Base-by-base conservation (phyloP, 2,888 invertebrate genomes). In the Tuta absoluta region DNA sequence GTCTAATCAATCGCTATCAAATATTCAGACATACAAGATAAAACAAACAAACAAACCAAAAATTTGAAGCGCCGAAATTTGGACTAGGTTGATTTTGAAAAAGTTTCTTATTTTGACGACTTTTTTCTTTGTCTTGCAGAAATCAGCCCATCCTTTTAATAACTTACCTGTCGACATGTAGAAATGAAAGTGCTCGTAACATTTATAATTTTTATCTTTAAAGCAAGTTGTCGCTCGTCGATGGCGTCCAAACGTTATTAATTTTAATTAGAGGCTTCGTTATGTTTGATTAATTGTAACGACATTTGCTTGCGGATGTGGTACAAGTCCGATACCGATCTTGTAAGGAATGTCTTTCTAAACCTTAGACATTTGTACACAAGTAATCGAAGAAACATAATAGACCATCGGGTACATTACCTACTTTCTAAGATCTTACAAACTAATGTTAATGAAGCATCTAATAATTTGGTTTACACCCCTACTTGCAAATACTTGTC, bases 241-340 rank as follows among this genome's bases (percentile, higher is more conserved):
- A 45, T 59, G 63, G 62, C 19, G 65, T 69, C 68, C 71, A 68
- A 72, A 72, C 67, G 68, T 75, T 76, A 76, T 78, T 78, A 76
- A 80, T 79, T 81, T 78, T 79, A 80, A 81, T 79, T 75, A 75
- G 74, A 74, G 72, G 69, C 73, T 77, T 80, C 79, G 76, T 77
- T 75, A 75, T 70, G 70, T 74, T 73, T 79, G 82, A 82, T 81
- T 76, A 82, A 82, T 79, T 73, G 78, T 70, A 72, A 71, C 65
- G 72, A 73, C 71, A 67, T 65, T 69, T 63, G 62, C 57, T 61
- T 67, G 62, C 59, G 56, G 63, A 63, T 63, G 65, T 63, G 63
- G 63, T 51, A 33, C 59, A 58, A 66, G 53, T 57, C 38, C 19
- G 63, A 65, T 63, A 60, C 45, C 37, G 53, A 65, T 65, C 60